Conservation (phyloP, 2,888 invertebrate genomes). For the Phyto melanocephala region DNA sequence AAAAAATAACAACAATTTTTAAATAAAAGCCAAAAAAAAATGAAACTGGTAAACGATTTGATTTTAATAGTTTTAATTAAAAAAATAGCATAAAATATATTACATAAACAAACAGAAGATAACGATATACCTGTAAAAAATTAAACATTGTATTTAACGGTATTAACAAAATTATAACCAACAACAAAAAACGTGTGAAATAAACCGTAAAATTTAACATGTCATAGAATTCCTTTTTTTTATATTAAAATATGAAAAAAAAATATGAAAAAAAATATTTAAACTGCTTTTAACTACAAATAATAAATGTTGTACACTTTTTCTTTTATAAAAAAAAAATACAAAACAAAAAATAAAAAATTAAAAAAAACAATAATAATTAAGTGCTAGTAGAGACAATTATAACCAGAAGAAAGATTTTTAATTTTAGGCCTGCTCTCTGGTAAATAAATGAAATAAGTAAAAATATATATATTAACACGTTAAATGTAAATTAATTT, state of each 20-base stretch:
- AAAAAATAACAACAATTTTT: conserved; percentile 26
- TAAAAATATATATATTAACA: conserved; percentile 17
- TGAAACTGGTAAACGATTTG: conserved; percentile 11
- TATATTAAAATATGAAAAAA: conserved; percentile 22
- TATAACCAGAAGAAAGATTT: conserved; percentile 7
- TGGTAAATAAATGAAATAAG: conserved; percentile 33
- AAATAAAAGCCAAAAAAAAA: no score
- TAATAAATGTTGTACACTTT: conserved; percentile 50
- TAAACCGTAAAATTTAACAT: conserved; percentile 25
- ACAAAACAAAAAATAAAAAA: conserved; percentile 4
- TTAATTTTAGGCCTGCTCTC: conserved; percentile 41
- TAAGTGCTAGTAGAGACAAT: conserved; percentile 46
- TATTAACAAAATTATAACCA: neutral
- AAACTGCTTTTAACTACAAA: conserved; percentile 48
- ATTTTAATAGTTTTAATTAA: conserved; percentile 31
- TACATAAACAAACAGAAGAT: neutral
- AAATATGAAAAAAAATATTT: conserved; percentile 9
- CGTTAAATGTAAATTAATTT: conserved; percentile 52
- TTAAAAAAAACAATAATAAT: conserved; percentile 7
- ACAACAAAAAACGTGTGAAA: neutral
- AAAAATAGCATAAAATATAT: neutral
- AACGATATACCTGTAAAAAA: neutral
- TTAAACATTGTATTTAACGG: conserved; percentile 7
- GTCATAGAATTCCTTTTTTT: conserved; percentile 45
- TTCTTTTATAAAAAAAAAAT: neutral